Evolutionary conservation across 2,797 vertebrate genomes (phyloP).

Genomic region (Thamnophis elegans): DNA sequence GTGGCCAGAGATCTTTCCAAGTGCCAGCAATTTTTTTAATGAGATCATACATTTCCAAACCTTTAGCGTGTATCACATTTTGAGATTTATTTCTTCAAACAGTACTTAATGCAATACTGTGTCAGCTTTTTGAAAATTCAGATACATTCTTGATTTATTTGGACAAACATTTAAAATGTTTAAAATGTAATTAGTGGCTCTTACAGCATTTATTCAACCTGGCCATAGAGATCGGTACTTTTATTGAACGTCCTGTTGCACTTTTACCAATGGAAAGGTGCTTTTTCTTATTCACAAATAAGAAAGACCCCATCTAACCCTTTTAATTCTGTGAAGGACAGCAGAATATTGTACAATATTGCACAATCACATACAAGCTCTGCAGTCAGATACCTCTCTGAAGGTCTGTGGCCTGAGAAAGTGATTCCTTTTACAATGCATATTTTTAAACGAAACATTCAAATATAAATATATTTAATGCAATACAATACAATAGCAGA

Average conservation of each 20-base stretch:
- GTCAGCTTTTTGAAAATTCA: constrained; percentile 26
- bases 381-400: background rate
- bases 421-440: background rate
- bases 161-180: constrained; percentile 9
- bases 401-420: no score
- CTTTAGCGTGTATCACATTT: constrained; percentile 41
- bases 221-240: background rate
- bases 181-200: background rate
- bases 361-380: background rate
- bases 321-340: background rate
- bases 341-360: background rate
- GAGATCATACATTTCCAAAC: constrained; percentile 59
- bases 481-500: no score
- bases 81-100: constrained; percentile 52
- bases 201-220: constrained; percentile 16
- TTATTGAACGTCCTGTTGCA: background rate
- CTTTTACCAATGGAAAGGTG: background rate
- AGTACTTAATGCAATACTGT: constrained; percentile 61
- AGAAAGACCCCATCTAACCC: background rate
- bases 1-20: constrained; percentile 61
- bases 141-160: constrained; percentile 45
- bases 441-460: background rate
- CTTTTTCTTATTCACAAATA: background rate
- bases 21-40: constrained; percentile 58
- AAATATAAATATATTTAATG: no score